Evolutionary conservation across 2,888 invertebrate genomes (phyloP), one percentile per base, ranked within the genome.

Genomic region (Portevinia maculata): DNA sequence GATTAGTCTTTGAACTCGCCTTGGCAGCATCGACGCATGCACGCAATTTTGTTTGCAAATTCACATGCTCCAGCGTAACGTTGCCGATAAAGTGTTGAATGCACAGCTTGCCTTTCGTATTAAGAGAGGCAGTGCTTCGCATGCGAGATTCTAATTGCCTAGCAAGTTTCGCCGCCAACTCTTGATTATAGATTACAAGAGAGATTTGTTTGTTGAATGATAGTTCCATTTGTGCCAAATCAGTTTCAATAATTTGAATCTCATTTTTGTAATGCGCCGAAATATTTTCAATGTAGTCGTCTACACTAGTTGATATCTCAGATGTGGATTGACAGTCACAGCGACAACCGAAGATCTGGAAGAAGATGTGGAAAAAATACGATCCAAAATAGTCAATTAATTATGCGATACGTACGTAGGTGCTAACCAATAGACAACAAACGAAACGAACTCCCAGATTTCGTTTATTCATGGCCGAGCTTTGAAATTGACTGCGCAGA

Each of bases 191-290:
- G 0, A 15, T 46, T 0, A 76, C 53, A 2, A 76, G 37, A 1
- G 64, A 46, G 0, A 81, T 17, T 17, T 81, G 32, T 21, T 70
- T 75, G 13, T 21, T 30, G 13, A 59, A 59, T 1, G 70, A 30
- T 11, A 41, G n/a, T 21, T 81, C 75, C 70, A 76, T 64, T 37
- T 64, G 39, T 3, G n/a, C 17, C 8, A 81, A n/a, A 1, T 70
- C 30, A 2, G 55, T 21, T 32, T 81, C 81, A 28, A 70, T 50
- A 9, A 76, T 64, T 21, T 64, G 52, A 6, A 81, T 57, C 48
- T 81, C 81, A 46, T 81, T 81, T 46, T 53, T 70, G 21, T 70
- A 76, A 52, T 76, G 74, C 1, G 81, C 70, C 17, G 81, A 81
- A 24, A 65, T 76, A 8, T 76, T 70, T 44, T 81, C 81, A 3